These are phyloP conservation scores for Schlechtendalia chinensis DNA, from an alignment of 1,140 invertebrate species.

Conservation along the genomic window DNA sequence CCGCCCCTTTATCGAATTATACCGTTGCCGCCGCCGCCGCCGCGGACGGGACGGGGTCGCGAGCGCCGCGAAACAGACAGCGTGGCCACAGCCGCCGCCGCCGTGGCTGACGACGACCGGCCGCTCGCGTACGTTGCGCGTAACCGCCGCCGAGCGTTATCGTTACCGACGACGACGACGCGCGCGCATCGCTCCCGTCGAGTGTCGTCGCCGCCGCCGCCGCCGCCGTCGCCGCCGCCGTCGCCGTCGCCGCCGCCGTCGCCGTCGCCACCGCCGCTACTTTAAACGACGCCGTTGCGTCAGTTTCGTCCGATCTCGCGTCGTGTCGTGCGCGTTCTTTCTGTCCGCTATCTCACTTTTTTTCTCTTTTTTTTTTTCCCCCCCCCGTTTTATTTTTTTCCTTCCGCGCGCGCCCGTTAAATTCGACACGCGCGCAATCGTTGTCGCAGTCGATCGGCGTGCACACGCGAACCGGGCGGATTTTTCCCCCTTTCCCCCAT, in stretches of 20 bases:
- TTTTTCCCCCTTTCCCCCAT: too few species aligned
- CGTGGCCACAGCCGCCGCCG: neutral
- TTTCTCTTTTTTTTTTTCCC: too few species aligned
- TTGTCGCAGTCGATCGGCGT: too few species aligned
- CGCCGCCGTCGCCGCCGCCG: neutral
- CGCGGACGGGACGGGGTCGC: conserved; percentile 16
- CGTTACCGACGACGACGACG: neutral
- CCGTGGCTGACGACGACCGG: neutral
- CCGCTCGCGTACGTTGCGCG: neutral
- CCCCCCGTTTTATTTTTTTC: too few species aligned
- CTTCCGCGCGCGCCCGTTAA: too few species aligned
- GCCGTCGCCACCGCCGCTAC: neutral
- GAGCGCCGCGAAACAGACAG: neutral
- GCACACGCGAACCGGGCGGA: too few species aligned
- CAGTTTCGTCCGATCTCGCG: neutral
- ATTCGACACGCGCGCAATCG: too few species aligned
- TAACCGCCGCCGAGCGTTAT: neutral
- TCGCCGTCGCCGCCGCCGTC: neutral
- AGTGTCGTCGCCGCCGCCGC: neutral
- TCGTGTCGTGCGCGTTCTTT: neutral
- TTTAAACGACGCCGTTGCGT: neutral
- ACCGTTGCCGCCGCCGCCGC: conserved; percentile 28
- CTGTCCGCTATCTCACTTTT: too few species aligned
- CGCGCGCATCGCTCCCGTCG: neutral
- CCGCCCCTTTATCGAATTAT: conserved; percentile 42